Evolutionary conservation across 2,888 invertebrate genomes (phyloP), one percentile per base, ranked within the genome.

Genomic region (Dorcus parallelipipedus): DNA sequence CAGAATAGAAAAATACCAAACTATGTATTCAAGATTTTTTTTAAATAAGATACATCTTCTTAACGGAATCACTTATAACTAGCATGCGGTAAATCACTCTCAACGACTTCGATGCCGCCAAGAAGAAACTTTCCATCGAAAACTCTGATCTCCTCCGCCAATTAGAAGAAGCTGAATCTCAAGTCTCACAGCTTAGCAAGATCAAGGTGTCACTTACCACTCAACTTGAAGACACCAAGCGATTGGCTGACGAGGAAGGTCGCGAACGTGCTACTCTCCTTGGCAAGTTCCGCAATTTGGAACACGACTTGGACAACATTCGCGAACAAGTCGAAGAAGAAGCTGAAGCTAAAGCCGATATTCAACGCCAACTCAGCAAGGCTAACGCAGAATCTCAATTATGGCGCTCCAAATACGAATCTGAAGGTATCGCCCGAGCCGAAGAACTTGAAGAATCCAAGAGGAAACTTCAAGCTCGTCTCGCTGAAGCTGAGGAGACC

Each of bases 281-380:
- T 79, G 95, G 95, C 83, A 98, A 98, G 83, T 94, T 96, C 91
- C 95, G 98, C 82, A 98, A 97, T 85, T 84, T 98, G 83, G 95
- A 96, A 82, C 95, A 97, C 86, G 99, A 99, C 82, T 84, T 98
- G 81, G 99, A 99, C 84, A 94, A 94, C 84, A 90, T 97, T 80
- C 93, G 97, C 77, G 99, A 99, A 83, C 97, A 97, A 83, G 91
- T 98, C 70, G 99, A 99, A 79, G 99, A 99, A 81, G 99, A 99
- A 82, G 94, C 95, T 69, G 97, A 98, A 82, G 95, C 93, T 81
- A 97, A 97, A 85, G 94, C 95, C 80, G 99, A 99, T 79, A 86
- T 98, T 73, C 97, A 98, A 84, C 90, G 99, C 78, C 98, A 98
- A 83, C 88, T 99, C 78, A 95, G 95, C 88, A 98, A 99, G 86